These are phyloP conservation scores for Deilephila porcellus DNA, from an alignment of 2,888 invertebrate species.

Conservation along the genomic window DNA sequence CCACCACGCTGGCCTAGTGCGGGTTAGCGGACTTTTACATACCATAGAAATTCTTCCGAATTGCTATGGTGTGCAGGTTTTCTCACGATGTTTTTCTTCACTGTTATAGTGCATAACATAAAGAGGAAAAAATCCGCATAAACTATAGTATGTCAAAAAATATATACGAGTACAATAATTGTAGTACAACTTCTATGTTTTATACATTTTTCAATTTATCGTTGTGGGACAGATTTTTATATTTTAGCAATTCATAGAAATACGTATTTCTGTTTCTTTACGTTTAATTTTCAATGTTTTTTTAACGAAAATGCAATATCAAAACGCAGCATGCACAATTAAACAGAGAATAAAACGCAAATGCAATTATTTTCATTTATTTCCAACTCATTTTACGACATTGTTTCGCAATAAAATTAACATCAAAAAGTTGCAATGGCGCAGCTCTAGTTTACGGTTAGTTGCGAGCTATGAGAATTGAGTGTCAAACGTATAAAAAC, in stretches of 20 bases:
- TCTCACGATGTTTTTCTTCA: too few species aligned
- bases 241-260: background rate
- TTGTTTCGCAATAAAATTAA: conserved; percentile 1
- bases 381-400: conserved; percentile 2
- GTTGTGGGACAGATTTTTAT: too few species aligned
- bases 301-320: background rate
- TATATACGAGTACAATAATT: too few species aligned
- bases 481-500: conserved; percentile 35
- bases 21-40: too few species aligned
- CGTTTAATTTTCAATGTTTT: background rate
- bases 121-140: too few species aligned
- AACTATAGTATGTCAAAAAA: too few species aligned
- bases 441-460: background rate
- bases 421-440: conserved; percentile 1
- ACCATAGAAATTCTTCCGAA: too few species aligned
- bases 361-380: background rate
- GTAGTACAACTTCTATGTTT: too few species aligned
- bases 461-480: background rate
- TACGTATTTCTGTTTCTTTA: background rate
- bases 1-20: too few species aligned
- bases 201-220: too few species aligned
- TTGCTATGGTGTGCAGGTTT: too few species aligned
- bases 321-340: conserved; percentile 1
- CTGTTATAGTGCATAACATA: too few species aligned
- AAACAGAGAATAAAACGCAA: background rate